Base-by-base conservation (phyloP, 2,888 invertebrate genomes). In the Ommatoiulus sabulosus region DNA sequence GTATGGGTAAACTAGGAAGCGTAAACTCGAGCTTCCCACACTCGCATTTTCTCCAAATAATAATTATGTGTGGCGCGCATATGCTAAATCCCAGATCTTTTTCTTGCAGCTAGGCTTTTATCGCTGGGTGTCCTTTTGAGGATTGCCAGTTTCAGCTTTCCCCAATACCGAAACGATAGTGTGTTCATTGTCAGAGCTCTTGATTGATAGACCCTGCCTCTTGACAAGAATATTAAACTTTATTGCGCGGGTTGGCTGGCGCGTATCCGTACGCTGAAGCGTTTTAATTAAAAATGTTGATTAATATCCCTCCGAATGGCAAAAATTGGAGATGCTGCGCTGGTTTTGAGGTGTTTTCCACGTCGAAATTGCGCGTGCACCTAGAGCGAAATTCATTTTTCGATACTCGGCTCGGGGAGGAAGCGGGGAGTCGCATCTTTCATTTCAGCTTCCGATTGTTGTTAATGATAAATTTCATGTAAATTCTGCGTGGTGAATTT, bases 171-270 rank as follows among this genome's bases (percentile, higher is more conserved):
- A 80, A 80, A 80, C 80, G 80, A 80, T 80, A 80, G 24, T 35
- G 80, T 80, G 12, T 80, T 80, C 80, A 80, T 43, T 80, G 80
- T 80, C 80, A 80, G 24, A 15, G 80, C 35, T 80, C 35, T 35
- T 80, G 80, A 80, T 80, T 80, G 80, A 80, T 80, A 80, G 80
- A 43, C 80, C 80, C 80, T 80, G 80, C 80, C 80, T 80, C 80
- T 80, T 80, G 80, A 80, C 80, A 80, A 80, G 80, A 80, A 80
- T 80, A 80, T 80, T 80, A 80, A 80, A 80, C 80, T 80, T 80
- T 80, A 80, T 80, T 80, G 80, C 80, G 4, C 7, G 35, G 80
- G 80, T 15, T 72, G 20, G 35, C 35, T 80, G 15, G 8, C 24
- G 80, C 80, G n/a, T 57, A 57, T 24, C 35, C 35, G 63, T 15